phyloP scores from a whole-genome alignment of 2,797 vertebrate genomes.

The Parotocinclus haroldoi region DNA sequence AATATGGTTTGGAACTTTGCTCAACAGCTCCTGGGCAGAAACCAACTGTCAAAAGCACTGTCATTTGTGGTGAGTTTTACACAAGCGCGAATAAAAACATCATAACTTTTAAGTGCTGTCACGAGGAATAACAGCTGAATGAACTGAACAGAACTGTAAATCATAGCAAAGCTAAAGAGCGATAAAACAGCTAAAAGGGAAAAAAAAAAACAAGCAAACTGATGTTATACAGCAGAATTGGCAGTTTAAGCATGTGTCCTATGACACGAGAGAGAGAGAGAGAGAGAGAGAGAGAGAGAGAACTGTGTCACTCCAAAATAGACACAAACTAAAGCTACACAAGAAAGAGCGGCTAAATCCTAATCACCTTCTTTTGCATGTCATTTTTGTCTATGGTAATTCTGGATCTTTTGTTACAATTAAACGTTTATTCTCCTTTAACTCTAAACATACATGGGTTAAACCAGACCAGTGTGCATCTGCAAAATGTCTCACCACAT shows the following conservation, averaged over 20 bases:
- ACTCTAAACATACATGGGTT: neutral
- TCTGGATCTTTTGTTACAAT: neutral
- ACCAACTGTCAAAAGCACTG: conserved; percentile 26
- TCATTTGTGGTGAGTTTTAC: conserved; percentile 44
- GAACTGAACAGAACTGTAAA: neutral
- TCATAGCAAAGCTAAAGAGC: neutral
- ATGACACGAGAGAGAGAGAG: too few species aligned
- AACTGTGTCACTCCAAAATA: too few species aligned
- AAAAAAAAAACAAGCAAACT: neutral
- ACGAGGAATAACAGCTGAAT: conserved; percentile 19
- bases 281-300: too few species aligned
- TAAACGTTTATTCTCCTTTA: neutral
- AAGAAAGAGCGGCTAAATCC: too few species aligned
- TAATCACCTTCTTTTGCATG: too few species aligned
- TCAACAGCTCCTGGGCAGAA: conserved; percentile 39
- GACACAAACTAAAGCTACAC: too few species aligned
- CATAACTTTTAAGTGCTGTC: conserved; percentile 27
- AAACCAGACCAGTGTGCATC: neutral
- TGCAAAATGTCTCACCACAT: neutral
- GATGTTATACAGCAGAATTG: too few species aligned
- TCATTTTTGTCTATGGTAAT: too few species aligned
- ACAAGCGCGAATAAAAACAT: conserved; percentile 40
- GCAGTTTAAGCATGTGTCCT: too few species aligned
- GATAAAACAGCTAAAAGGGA: neutral
- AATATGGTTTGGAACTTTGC: conserved; percentile 36